phyloP scores from a whole-genome alignment of 1,140 invertebrate genomes.

The Myzus persicae region DNA sequence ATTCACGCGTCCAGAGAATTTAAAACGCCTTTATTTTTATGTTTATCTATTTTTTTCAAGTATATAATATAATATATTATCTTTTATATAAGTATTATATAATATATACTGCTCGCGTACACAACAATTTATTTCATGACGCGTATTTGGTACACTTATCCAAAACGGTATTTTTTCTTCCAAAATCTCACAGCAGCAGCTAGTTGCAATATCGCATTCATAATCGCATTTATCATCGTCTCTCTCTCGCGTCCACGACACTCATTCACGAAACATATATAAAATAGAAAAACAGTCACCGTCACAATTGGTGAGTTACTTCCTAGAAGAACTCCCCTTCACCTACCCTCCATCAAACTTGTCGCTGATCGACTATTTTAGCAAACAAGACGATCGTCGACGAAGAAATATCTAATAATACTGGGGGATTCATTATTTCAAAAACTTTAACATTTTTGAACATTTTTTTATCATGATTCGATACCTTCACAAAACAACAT shows the following conservation, averaged over 20 bases:
- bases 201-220: constrained; percentile 9
- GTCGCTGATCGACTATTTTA: background rate
- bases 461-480: background rate
- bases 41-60: background rate
- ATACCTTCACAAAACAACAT: no score
- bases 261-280: background rate
- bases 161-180: background rate
- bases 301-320: background rate
- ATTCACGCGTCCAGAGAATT: background rate
- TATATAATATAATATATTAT: background rate
- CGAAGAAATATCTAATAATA: background rate
- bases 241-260: background rate
- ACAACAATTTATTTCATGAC: background rate
- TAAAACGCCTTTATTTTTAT: background rate
- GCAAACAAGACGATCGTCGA: background rate
- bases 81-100: background rate
- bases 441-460: background rate
- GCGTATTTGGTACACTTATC: background rate
- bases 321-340: background rate
- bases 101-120: background rate
- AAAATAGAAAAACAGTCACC: constrained; percentile 3
- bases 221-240: constrained; percentile 22
- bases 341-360: background rate
- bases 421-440: background rate
- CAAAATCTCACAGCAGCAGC: background rate